These are phyloP conservation scores for Gymnorhina tibicen DNA, from an alignment of 2,113 vertebrate species.

Conservation along the genomic window DNA sequence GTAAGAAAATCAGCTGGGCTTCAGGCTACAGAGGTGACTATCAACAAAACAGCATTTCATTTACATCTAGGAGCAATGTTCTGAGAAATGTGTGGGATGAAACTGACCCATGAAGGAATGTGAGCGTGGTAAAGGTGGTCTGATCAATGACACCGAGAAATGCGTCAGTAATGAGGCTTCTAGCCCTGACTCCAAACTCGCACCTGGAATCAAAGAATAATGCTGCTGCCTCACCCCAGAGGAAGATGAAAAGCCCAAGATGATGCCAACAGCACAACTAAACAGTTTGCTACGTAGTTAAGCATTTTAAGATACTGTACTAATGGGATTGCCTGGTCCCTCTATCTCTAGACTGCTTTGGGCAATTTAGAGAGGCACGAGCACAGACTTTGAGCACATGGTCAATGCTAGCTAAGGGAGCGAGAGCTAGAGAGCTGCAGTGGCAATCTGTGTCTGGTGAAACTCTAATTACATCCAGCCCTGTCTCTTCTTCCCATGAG, in stretches of 20 bases:
- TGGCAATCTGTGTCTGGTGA: background rate
- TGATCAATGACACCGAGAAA: background rate
- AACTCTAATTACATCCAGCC: conserved; percentile 3
- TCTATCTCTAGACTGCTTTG: background rate
- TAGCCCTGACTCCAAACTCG: background rate
- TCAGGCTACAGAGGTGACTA: background rate
- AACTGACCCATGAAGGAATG: background rate
- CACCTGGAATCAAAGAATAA: background rate
- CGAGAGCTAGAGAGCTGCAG: background rate
- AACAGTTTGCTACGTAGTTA: background rate
- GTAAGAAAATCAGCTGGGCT: background rate
- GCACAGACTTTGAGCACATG: background rate
- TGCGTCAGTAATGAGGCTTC: background rate
- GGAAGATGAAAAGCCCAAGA: background rate
- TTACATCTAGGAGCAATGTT: background rate
- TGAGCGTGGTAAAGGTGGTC: background rate
- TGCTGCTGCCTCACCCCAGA: background rate
- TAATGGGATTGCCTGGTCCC: background rate
- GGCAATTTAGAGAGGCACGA: background rate
- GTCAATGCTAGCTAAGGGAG: background rate
- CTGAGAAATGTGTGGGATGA: background rate
- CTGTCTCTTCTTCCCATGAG: background rate
- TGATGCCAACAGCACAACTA: background rate
- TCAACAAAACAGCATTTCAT: background rate
- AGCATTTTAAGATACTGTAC: background rate